Percentiles rank a stretch among this genome's conserved stretches.
Conservation (phyloP, 2,113 vertebrate species). For the Glaucomys volans region DNA sequence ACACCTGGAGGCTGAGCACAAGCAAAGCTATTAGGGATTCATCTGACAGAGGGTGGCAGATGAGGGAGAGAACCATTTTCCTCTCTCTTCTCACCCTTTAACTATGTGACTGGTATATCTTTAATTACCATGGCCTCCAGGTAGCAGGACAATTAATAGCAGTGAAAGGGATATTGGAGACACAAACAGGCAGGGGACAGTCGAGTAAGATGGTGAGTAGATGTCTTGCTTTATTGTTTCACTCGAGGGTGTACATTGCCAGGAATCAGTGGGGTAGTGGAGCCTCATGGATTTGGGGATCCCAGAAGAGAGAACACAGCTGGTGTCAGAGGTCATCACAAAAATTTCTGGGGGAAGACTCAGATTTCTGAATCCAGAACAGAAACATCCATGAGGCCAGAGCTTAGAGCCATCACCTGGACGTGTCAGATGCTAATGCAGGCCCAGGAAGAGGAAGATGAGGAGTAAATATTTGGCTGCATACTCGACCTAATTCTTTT, state of each 20-base stretch:
- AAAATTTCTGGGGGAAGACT: neutral
- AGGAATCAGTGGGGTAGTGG: neutral
- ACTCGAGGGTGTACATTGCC: neutral
- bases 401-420: neutral
- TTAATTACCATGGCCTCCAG: neutral
- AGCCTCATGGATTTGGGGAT: neutral
- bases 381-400: neutral
- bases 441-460: neutral
- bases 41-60: too few relatives aligned
- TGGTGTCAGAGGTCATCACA: neutral
- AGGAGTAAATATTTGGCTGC: neutral
- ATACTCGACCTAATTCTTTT: fast-evolving
- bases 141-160: neutral
- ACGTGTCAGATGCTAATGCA: neutral
- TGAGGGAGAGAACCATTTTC: neutral
- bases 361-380: neutral
- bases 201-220: neutral
- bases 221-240: conserved; percentile 41
- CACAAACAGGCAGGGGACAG: neutral
- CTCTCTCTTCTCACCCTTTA: neutral
- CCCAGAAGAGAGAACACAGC: neutral
- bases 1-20: neutral
- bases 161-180: neutral
- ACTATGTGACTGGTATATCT: neutral
- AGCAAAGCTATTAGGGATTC: neutral